Percentiles rank a stretch among this genome's conserved stretches.
These are phyloP conservation scores for Tryphoninae sp. DNA, from an alignment of 2,888 invertebrate genomes.

Conservation along the genomic window DNA sequence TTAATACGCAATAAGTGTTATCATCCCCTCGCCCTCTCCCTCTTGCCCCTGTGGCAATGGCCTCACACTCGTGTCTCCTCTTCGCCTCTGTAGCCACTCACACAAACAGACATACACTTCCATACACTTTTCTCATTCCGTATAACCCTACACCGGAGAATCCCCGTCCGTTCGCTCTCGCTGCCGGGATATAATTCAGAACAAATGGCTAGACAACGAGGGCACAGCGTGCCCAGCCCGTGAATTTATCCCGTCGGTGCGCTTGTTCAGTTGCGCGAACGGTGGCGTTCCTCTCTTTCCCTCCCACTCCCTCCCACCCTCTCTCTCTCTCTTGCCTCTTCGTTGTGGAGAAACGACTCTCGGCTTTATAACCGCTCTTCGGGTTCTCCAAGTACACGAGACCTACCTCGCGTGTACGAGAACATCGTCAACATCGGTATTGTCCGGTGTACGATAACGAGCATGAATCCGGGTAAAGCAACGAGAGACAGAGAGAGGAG, in stretches of 20 bases:
- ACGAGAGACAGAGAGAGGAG: background rate
- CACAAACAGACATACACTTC: background rate
- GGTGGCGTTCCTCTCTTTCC: background rate
- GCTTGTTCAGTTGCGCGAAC: conserved; percentile 46
- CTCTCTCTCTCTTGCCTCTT: background rate
- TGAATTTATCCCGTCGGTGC: conserved; percentile 57
- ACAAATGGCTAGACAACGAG: conserved; percentile 62
- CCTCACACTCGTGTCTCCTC: conserved; percentile 36
- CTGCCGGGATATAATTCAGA: conserved; percentile 61
- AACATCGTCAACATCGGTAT: conserved; percentile 19
- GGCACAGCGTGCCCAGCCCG: conserved; percentile 49
- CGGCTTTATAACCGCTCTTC: conserved; percentile 44
- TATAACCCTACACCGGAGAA: conserved; percentile 42
- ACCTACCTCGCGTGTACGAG: background rate
- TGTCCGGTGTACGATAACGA: conserved; percentile 36
- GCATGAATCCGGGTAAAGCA: conserved; percentile 13
- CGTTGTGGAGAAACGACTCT: conserved; percentile 26
- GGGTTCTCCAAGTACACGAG: conserved; percentile 8
- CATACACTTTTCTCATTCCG: conserved; percentile 32
- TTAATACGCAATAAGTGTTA: conserved; percentile 72
- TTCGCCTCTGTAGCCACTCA: conserved; percentile 15
- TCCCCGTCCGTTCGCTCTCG: conserved; percentile 22
- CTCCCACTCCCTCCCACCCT: conserved; percentile 12
- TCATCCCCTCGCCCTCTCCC: conserved; percentile 27
- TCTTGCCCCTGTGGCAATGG: conserved; percentile 40